Percentiles rank a stretch among this genome's conserved stretches.
Evolutionary conservation across 2,797 vertebrate species (phyloP).

Genomic region (Cryptoblepharus egeriae): DNA sequence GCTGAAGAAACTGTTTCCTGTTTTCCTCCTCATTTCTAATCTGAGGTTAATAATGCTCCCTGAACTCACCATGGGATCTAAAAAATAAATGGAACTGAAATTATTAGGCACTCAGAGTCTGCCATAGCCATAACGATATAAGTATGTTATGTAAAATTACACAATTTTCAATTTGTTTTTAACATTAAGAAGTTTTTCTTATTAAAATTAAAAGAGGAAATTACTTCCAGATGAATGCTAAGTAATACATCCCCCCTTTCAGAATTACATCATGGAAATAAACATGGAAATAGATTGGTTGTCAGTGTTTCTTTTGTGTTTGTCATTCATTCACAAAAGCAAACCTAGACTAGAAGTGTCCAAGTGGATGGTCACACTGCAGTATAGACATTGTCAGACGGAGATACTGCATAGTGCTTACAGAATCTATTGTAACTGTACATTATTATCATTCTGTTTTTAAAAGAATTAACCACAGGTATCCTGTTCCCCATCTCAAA

Average conservation of each 20-base stretch:
- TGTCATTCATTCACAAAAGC: constrained; percentile 38
- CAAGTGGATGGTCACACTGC: background rate
- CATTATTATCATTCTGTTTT: no score
- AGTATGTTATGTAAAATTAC: background rate
- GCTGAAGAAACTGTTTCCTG: background rate
- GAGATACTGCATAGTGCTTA: no score
- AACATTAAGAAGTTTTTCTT: constrained; percentile 9
- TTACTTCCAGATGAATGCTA: constrained; percentile 39
- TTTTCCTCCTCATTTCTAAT: background rate
- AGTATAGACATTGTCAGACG: background rate
- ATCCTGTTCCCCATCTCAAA: no score
- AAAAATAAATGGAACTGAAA: background rate
- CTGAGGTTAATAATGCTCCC: background rate
- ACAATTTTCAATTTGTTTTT: background rate
- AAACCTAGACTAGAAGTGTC: background rate
- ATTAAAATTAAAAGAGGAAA: constrained; percentile 28
- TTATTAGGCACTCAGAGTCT: background rate
- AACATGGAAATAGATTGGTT: constrained; percentile 38
- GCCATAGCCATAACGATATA: background rate
- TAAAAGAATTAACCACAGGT: no score
- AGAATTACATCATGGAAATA: constrained; percentile 29
- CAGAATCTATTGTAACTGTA: background rate
- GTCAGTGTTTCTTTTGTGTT: constrained; percentile 10
- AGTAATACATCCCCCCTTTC: background rate
- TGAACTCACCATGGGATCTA: background rate